Evolutionary conservation across 2,797 vertebrate species (phyloP), one percentile per base, ranked within the genome.

Genomic region (Antennarius maculatus): DNA sequence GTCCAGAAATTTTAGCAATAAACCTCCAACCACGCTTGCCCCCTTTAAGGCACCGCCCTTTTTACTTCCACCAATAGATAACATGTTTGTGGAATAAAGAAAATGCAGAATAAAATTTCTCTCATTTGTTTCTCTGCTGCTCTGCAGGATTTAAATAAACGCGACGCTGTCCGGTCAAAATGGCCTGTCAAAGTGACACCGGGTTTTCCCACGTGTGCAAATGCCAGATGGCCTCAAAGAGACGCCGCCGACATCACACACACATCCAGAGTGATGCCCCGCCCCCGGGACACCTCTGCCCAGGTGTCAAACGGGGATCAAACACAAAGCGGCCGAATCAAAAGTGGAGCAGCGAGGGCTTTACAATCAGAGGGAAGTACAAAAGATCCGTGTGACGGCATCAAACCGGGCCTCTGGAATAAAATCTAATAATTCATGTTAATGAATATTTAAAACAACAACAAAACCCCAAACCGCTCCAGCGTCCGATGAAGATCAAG

Each of bases 151-250:
- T 45, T 18, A 51, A 50, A 43, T 43, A 14, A 29, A 66, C 61
- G 12, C 62, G 68, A 72, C 55, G 51, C 73, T 63, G 55, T 73
- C 54, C 41, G 9, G 56, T 65, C 66, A 64, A 64, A 78, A 71
- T 84, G 79, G 71, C 75, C 76, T 79, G 83, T 83, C 71, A 81
- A 42, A 66, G 31, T 50, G 45, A 80, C 58, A 51, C 46, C 16
- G 31, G 69, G 48, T 82, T 82, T 72, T 80, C 81, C 82, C 82
- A 81, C 78, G 82, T 80, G 86, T 84, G 84, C 77, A 51, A 60
- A 79, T 77, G 85, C 89, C 87, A 91, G 91, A 89, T 89, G 88
- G 88, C 82, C 85, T 88, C 85, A 90, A 84, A 86, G 84, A 83
- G 76, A 81, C 58, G 31, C 78, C 69, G 83, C 75, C 77, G 80